These are phyloP conservation scores for Cnemophilus loriae DNA, from an alignment of 2,113 vertebrate genomes.

Conservation along the genomic window DNA sequence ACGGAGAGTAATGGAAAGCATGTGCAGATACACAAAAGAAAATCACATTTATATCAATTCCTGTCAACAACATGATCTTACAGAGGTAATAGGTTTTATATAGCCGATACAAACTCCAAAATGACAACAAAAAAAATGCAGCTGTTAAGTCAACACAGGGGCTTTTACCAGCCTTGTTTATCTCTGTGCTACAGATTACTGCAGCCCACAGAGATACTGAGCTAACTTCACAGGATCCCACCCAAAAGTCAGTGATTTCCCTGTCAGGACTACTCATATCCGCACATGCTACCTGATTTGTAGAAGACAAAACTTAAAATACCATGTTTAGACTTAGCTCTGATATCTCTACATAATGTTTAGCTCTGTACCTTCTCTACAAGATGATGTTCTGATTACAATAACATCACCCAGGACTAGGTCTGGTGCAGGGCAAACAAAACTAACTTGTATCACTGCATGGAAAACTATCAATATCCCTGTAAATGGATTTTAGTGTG, in stretches of 20 bases:
- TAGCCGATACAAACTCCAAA: neutral
- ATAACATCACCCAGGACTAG: neutral
- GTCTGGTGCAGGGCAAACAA: neutral
- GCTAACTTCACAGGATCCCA: neutral
- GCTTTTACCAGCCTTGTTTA: neutral
- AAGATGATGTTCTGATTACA: neutral
- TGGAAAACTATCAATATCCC: neutral
- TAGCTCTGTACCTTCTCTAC: neutral
- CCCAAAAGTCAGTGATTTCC: neutral
- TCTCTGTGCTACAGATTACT: neutral
- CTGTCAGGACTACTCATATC: neutral
- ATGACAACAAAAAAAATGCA: neutral
- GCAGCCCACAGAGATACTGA: neutral
- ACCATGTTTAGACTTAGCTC: neutral
- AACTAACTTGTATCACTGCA: neutral
- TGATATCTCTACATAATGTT: neutral
- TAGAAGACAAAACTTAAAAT: neutral
- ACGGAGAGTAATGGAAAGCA: neutral
- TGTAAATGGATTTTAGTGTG: neutral
- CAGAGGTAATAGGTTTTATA: neutral
- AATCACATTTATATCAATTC: neutral
- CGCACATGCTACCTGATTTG: neutral
- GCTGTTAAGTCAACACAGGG: neutral
- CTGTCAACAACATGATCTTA: neutral
- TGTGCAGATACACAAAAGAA: neutral